These are phyloP conservation scores for Lucilia cuprina DNA, from an alignment of 1,140 invertebrate species.

Conservation along the genomic window DNA sequence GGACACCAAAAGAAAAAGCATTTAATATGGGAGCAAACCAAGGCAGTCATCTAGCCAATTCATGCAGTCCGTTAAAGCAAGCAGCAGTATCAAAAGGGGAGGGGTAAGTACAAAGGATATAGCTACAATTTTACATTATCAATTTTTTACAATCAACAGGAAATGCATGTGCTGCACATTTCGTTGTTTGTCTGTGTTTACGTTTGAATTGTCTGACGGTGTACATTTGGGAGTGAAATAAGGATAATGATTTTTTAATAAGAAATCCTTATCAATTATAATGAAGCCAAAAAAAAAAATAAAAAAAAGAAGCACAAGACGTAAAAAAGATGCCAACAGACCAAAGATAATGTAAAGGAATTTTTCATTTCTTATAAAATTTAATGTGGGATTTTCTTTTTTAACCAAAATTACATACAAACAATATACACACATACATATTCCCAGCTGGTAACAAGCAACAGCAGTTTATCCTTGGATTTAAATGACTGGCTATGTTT, in stretches of 20 bases:
- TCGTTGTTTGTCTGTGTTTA: background rate
- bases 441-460: background rate
- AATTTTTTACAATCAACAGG: background rate
- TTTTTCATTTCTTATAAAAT: background rate
- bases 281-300: background rate
- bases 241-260: background rate
- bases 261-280: slow-evolving; percentile 12
- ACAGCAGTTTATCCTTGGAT: background rate
- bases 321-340: no score
- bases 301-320: background rate
- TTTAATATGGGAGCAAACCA: no score
- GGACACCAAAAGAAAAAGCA: background rate
- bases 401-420: background rate
- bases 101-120: background rate
- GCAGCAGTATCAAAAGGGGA: background rate
- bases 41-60: no score
- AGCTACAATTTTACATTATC: background rate
- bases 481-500: background rate
- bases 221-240: background rate
- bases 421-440: no score
- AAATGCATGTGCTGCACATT: background rate
- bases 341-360: no score
- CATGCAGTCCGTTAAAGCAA: background rate
- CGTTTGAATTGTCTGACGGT: background rate
- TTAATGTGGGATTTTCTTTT: background rate